phyloP scores from a whole-genome alignment of 2,113 vertebrate genomes.

The Dasyornis broadbenti region DNA sequence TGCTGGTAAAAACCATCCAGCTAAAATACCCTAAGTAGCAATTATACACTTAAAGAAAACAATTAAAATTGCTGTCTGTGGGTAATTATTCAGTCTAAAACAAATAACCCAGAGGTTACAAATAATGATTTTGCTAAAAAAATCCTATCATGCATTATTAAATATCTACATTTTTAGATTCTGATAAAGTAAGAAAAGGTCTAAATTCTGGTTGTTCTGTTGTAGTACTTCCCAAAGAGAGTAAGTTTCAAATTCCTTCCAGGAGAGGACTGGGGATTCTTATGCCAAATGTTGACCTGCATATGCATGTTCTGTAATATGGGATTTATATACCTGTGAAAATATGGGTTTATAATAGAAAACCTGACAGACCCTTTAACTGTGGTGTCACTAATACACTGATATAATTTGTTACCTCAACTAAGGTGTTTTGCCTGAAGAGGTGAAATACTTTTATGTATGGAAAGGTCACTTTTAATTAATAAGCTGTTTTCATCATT shows the following conservation, averaged over 20 bases:
- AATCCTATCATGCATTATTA: neutral
- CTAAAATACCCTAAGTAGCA: neutral
- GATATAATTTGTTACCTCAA: slow-evolving; percentile 59
- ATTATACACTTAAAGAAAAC: neutral
- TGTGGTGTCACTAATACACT: slow-evolving; percentile 16
- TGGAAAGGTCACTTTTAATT: slow-evolving; percentile 67
- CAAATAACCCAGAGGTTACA: slow-evolving; percentile 10
- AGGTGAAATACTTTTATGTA: slow-evolving; percentile 51
- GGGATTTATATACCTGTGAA: slow-evolving; percentile 32
- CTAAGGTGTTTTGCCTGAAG: slow-evolving; percentile 49
- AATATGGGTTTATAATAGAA: slow-evolving; percentile 32
- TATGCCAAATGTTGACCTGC: slow-evolving; percentile 10
- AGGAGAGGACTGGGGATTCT: neutral
- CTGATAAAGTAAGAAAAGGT: neutral
- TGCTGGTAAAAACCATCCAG: neutral
- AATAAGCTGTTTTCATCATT: slow-evolving; percentile 62
- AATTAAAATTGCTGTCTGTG: neutral
- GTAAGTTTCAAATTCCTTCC: neutral
- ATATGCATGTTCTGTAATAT: neutral
- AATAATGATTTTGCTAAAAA: slow-evolving; percentile 1
- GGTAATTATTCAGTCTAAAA: slow-evolving; percentile 9
- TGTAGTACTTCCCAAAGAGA: neutral
- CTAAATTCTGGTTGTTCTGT: neutral
- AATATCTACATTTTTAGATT: neutral
- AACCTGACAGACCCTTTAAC: slow-evolving; percentile 38